A percentile compares a stretch with the other conserved stretches of the same genome.
Conservation (phyloP, 2,888 invertebrate species). For the Argyra leucocephala region DNA sequence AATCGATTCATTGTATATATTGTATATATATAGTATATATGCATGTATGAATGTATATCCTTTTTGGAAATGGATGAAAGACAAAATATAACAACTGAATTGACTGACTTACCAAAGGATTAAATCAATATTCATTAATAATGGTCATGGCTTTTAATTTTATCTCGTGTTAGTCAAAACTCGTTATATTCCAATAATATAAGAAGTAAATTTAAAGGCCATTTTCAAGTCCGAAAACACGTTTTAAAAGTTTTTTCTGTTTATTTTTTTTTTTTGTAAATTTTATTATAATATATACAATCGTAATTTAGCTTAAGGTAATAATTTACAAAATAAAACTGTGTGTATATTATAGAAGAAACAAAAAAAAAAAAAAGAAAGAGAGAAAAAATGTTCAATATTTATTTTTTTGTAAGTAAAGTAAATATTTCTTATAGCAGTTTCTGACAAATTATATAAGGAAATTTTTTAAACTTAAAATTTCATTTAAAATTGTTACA, state of each 20-base stretch:
- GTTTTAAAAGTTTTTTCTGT: background rate
- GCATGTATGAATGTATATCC: too few relatives aligned
- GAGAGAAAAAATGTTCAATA: background rate
- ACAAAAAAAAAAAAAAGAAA: background rate
- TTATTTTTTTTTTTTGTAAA: background rate
- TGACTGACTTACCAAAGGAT: conserved; percentile 3
- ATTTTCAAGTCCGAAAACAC: background rate
- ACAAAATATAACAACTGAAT: background rate
- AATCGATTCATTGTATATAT: too few relatives aligned
- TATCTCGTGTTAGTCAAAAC: conserved; percentile 3
- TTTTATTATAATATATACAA: background rate
- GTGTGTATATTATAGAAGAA: too few relatives aligned
- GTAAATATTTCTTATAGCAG: background rate
- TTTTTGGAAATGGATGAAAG: too few relatives aligned
- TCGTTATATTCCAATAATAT: conserved; percentile 6
- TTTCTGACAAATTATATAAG: background rate
- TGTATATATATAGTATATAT: too few relatives aligned
- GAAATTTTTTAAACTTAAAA: too few relatives aligned
- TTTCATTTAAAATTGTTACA: too few relatives aligned
- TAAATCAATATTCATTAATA: conserved; percentile 6
- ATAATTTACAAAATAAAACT: background rate
- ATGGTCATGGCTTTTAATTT: conserved; percentile 6
- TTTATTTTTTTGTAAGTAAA: background rate
- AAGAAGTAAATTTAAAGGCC: background rate
- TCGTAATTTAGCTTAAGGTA: conserved; percentile 6